Percentiles rank a stretch among this genome's conserved stretches.
Conservation (phyloP, 2,113 vertebrate genomes). For the Gavialis gangeticus region DNA sequence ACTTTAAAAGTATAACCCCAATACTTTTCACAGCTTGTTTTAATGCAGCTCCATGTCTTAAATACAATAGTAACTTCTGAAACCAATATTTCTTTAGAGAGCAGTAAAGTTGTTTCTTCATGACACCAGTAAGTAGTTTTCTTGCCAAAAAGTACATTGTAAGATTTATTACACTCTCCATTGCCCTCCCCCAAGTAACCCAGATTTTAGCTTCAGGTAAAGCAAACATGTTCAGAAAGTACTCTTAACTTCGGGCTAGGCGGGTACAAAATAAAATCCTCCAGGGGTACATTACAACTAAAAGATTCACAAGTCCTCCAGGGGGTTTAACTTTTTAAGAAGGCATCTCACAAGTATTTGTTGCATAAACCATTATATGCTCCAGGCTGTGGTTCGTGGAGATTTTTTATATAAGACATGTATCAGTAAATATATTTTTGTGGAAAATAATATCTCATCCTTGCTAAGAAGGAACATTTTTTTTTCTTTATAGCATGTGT, state of each 20-base stretch:
- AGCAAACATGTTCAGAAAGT: constrained; percentile 76
- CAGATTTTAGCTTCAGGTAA: constrained; percentile 79
- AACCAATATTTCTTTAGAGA: constrained; percentile 77
- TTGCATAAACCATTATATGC: constrained; percentile 50
- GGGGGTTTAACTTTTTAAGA: constrained; percentile 60
- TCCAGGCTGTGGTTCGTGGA: constrained; percentile 39
- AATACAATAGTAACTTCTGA: constrained; percentile 84
- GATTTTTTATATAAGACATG: constrained; percentile 6
- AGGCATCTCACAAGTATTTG: constrained; percentile 59
- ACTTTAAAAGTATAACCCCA: constrained; percentile 63
- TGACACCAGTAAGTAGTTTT: constrained; percentile 78
- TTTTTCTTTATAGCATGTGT: background rate
- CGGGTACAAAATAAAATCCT: constrained; percentile 62
- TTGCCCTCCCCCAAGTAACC: constrained; percentile 79
- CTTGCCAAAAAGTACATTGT: constrained; percentile 79
- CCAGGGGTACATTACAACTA: constrained; percentile 49
- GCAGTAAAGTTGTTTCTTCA: constrained; percentile 80
- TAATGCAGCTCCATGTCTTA: constrained; percentile 77
- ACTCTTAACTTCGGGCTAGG: constrained; percentile 67
- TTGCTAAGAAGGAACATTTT: background rate
- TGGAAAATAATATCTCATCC: constrained; percentile 17
- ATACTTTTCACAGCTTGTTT: constrained; percentile 80
- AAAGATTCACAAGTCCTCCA: constrained; percentile 58
- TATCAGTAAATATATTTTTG: constrained; percentile 41
- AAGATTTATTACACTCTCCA: constrained; percentile 81